Percentiles rank a stretch among this genome's conserved stretches.
These are phyloP conservation scores for Eurois occulta DNA, from an alignment of 2,888 invertebrate genomes.

Conservation along the genomic window DNA sequence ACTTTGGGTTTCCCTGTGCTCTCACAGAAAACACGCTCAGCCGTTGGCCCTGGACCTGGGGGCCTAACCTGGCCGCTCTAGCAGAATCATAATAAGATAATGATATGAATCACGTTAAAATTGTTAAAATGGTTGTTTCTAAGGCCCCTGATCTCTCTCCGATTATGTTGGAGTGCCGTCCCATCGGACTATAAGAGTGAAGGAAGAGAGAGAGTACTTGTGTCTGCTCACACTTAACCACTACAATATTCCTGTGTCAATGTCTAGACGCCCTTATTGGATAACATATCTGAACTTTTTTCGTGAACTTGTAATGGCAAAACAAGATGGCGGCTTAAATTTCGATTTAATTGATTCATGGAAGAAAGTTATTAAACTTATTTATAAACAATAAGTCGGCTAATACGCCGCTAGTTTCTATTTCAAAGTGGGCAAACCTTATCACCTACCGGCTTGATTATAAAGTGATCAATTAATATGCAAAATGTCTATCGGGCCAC, in stretches of 20 bases:
- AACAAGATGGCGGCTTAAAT: neutral
- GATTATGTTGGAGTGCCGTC: neutral
- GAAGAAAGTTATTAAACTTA: neutral
- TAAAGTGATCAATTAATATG: constrained; percentile 42
- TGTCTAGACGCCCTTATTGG: neutral
- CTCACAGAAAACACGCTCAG: neutral
- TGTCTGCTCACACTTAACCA: neutral
- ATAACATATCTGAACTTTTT: neutral
- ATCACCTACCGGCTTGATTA: constrained; percentile 12
- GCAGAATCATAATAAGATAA: neutral
- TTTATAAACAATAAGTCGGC: neutral
- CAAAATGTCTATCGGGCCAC: constrained; percentile 25
- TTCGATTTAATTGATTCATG: neutral
- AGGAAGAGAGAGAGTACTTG: neutral
- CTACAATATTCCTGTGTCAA: neutral
- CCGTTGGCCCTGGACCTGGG: neutral
- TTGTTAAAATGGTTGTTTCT: no score
- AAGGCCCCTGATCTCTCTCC: neutral
- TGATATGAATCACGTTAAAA: no score
- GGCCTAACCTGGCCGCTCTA: neutral
- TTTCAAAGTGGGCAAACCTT: constrained; percentile 3
- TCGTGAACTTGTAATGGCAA: neutral
- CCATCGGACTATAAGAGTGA: neutral
- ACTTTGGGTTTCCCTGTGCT: neutral
- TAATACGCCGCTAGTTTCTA: constrained; percentile 1